phyloP scores from a whole-genome alignment of 2,113 vertebrate species.

The Planiliza haematocheilus region DNA sequence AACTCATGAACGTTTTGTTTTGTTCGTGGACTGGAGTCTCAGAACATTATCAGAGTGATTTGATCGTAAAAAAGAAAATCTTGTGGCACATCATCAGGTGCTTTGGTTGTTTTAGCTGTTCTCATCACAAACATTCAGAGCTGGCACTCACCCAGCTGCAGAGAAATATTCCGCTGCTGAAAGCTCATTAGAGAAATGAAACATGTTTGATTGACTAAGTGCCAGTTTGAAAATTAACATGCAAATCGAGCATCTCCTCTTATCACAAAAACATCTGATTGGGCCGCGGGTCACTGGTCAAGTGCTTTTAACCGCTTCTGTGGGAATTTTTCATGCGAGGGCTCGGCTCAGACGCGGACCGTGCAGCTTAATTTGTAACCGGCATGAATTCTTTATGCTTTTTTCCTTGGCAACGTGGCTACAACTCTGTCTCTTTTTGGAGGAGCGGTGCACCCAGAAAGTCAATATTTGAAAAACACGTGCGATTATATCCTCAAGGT shows the following conservation, averaged over 20 bases:
- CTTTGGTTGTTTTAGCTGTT: background rate
- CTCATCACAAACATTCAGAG: background rate
- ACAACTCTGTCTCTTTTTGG: background rate
- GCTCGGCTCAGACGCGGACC: background rate
- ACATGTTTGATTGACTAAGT: conserved; percentile 24
- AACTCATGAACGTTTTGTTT: no score
- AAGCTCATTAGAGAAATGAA: conserved; percentile 48
- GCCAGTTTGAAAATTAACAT: conserved; percentile 45
- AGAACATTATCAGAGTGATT: background rate
- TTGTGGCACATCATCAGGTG: background rate
- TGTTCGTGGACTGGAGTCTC: no score
- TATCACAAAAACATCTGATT: conserved; percentile 23
- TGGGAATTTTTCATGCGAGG: conserved; percentile 24
- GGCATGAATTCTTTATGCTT: conserved; percentile 30
- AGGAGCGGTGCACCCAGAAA: background rate
- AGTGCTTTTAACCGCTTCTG: conserved; percentile 36
- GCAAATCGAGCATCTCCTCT: conserved; percentile 35
- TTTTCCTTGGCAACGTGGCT: conserved; percentile 8
- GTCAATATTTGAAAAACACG: conserved; percentile 22
- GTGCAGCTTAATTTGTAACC: background rate
- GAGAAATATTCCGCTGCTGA: background rate
- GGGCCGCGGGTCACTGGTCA: conserved; percentile 16
- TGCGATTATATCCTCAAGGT: conserved; percentile 27
- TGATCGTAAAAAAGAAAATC: background rate
- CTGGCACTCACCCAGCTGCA: background rate